Conservation (phyloP, 2,888 invertebrate genomes). For the Dryocosmus kuriphilus region DNA sequence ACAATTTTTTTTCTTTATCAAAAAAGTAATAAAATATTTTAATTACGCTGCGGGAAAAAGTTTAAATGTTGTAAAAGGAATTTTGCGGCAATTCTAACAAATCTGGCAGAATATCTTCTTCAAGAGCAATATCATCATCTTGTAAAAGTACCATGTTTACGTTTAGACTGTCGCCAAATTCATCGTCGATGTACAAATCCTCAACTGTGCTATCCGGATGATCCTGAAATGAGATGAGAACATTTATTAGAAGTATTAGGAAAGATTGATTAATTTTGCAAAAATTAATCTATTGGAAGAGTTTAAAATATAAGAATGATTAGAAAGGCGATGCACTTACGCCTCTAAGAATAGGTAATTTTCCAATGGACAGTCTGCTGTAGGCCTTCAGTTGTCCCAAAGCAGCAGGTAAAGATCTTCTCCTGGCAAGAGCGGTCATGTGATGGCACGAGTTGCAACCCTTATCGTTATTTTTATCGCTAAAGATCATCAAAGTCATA, state of each 20-base stretch:
- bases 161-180: constrained; percentile 67
- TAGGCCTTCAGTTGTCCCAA: constrained; percentile 59
- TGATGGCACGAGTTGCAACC: constrained; percentile 61
- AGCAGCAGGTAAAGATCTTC: constrained; percentile 67
- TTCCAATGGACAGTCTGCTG: constrained; percentile 59
- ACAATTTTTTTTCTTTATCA: background rate
- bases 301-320: no score
- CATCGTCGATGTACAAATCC: constrained; percentile 72
- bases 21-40: constrained; percentile 31
- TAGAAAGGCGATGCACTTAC: no score
- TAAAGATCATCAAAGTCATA: constrained; percentile 57
- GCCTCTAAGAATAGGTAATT: constrained; percentile 62
- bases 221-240: constrained; percentile 50
- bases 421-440: constrained; percentile 58
- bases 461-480: constrained; percentile 50
- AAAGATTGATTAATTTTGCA: no score
- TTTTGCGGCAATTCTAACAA: constrained; percentile 52
- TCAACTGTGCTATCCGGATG: constrained; percentile 62
- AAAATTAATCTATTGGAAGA: no score
- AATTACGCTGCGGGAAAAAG: background rate
- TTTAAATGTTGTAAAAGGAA: background rate
- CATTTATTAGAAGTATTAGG: background rate
- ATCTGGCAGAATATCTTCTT: constrained; percentile 63
- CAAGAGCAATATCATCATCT: constrained; percentile 58
- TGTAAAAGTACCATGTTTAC: constrained; percentile 68